These are phyloP conservation scores for Probaryconus sp. DNA, from an alignment of 1,140 invertebrate species.

Conservation along the genomic window DNA sequence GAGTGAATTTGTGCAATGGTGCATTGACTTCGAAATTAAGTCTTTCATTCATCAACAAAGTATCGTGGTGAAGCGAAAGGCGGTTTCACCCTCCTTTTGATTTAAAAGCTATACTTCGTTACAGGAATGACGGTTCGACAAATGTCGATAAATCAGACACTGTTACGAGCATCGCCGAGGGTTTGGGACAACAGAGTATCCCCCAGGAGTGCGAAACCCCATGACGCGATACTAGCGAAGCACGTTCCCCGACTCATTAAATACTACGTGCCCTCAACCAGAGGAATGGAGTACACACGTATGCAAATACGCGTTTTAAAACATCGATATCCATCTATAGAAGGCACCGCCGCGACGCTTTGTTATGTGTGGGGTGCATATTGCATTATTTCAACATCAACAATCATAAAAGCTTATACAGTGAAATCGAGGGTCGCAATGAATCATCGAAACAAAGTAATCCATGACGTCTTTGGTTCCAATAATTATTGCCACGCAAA, in stretches of 20 bases:
- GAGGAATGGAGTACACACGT: slow-evolving; percentile 48
- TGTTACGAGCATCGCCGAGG: slow-evolving; percentile 59
- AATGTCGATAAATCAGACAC: slow-evolving; percentile 76
- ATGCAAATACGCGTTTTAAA: slow-evolving; percentile 75
- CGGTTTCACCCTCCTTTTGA: slow-evolving; percentile 57
- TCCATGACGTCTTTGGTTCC: slow-evolving; percentile 31
- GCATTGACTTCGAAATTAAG: slow-evolving; percentile 58
- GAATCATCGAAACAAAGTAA: slow-evolving; percentile 70
- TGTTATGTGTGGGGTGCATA: slow-evolving; percentile 68
- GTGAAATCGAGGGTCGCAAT: slow-evolving; percentile 61
- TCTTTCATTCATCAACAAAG: slow-evolving; percentile 55
- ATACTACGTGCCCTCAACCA: slow-evolving; percentile 64
- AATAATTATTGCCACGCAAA: slow-evolving; percentile 21
- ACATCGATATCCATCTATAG: slow-evolving; percentile 73
- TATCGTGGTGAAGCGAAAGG: slow-evolving; percentile 53
- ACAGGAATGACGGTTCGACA: slow-evolving; percentile 67
- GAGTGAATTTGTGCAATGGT: slow-evolving; percentile 38
- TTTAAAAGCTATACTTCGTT: slow-evolving; percentile 67
- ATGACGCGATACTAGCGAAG: slow-evolving; percentile 53
- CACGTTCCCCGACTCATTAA: slow-evolving; percentile 74
- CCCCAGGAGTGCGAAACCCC: slow-evolving; percentile 60
- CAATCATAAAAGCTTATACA: slow-evolving; percentile 68
- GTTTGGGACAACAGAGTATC: slow-evolving; percentile 55
- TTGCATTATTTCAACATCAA: slow-evolving; percentile 73
- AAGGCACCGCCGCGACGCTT: slow-evolving; percentile 60